A percentile compares a stretch with the other conserved stretches of the same genome.
These are phyloP conservation scores for Andricus quercusramuli DNA, from an alignment of 2,888 invertebrate species.

Conservation along the genomic window DNA sequence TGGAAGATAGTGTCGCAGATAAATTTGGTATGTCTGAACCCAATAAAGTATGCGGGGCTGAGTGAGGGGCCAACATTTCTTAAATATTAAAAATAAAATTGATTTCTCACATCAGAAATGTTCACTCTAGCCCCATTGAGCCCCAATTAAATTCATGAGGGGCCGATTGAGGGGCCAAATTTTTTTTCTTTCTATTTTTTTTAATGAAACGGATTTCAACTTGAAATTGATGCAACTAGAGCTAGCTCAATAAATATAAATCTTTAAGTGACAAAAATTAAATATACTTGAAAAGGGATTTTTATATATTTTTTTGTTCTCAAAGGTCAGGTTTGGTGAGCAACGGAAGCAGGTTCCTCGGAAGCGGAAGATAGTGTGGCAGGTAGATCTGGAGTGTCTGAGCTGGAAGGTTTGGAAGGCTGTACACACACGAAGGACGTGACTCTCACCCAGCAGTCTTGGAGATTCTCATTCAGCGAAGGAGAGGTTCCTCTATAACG, in stretches of 20 bases:
- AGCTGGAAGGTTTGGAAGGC: constrained; percentile 57
- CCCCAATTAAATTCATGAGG: background rate
- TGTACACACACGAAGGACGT: constrained; percentile 59
- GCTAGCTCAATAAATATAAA: background rate
- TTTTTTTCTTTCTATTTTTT: background rate
- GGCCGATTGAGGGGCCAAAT: background rate
- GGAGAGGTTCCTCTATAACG: constrained; percentile 65
- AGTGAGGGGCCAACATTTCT: too few species aligned
- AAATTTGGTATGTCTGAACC: constrained; percentile 61
- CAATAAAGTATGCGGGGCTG: too few species aligned
- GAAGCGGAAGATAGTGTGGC: constrained; percentile 48
- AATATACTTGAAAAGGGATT: background rate
- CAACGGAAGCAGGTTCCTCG: background rate
- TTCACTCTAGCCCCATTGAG: background rate
- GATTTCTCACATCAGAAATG: background rate
- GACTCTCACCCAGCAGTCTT: constrained; percentile 59
- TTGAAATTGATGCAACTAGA: background rate
- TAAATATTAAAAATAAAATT: too few species aligned
- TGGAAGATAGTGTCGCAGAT: constrained; percentile 57
- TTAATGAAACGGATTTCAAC: background rate
- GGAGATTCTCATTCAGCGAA: constrained; percentile 60
- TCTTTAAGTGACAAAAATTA: background rate
- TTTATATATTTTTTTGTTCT: background rate
- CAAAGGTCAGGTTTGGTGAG: background rate
- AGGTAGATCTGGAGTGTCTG: constrained; percentile 65